Percentiles rank a stretch among this genome's conserved stretches.
Evolutionary conservation across 2,797 vertebrate species (phyloP).

Genomic region (Helostoma temminkii): DNA sequence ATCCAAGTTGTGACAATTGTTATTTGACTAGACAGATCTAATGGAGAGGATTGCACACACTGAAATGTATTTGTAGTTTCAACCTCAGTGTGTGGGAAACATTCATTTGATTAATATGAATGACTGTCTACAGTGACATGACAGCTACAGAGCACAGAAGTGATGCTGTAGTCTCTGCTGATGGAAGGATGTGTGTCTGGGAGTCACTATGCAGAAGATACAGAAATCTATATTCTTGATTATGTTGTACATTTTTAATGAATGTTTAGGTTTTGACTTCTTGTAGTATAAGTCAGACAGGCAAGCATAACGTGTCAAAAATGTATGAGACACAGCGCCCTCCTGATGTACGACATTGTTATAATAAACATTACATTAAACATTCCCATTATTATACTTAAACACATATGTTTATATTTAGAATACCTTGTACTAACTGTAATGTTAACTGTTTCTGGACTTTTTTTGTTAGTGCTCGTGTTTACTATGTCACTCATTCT

Average conservation of each 20-base stretch:
- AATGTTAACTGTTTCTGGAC: conserved; percentile 5
- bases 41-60: conserved; percentile 37
- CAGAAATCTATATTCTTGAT: conserved; percentile 9
- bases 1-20: conserved; percentile 7
- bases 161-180: conserved; percentile 22
- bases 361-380: not conserved
- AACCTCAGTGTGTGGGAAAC: conserved; percentile 41
- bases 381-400: not conserved
- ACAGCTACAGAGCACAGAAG: conserved; percentile 19
- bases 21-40: conserved; percentile 31
- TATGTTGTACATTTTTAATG: not conserved
- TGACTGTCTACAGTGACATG: too few relatives aligned
- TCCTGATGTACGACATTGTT: too few relatives aligned
- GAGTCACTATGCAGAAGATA: conserved; percentile 17
- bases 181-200: conserved; percentile 13
- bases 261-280: conserved; percentile 9
- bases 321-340: not conserved
- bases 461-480: conserved; percentile 19
- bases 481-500: conserved; percentile 31
- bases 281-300: conserved; percentile 9
- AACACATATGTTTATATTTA: conserved; percentile 10
- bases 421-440: conserved; percentile 1
- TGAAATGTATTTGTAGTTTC: conserved; percentile 23
- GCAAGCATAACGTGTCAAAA: not conserved
- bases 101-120: conserved; percentile 56